These are phyloP conservation scores for Aurelia aurita DNA, from an alignment of 30 jellyfish, hydroid and myxozoan genomes.

Conservation along the genomic window DNA sequence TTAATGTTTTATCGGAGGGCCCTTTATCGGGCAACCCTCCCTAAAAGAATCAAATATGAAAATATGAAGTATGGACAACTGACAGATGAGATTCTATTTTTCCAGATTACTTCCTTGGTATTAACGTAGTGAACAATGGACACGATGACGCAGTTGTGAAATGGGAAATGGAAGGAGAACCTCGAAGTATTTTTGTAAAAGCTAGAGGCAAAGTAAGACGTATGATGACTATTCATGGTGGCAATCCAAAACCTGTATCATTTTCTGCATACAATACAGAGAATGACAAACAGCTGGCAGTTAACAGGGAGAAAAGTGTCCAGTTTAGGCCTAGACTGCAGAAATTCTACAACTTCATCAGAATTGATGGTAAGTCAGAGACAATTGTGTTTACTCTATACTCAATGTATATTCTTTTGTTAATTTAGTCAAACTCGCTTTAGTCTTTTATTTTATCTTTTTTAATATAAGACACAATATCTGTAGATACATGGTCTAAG, in stretches of 20 bases:
- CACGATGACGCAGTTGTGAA: neutral
- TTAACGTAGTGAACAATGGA: neutral
- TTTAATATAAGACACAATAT: no score
- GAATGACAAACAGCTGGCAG: constrained; percentile 1
- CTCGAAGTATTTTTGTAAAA: neutral
- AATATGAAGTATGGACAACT: no score
- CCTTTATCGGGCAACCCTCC: no score
- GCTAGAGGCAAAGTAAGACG: neutral
- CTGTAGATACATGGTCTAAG: no score
- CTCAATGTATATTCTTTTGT: no score
- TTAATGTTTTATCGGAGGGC: no score
- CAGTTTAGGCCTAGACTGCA: constrained; percentile 3
- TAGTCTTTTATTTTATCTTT: no score
- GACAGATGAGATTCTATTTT: neutral
- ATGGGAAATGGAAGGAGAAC: neutral
- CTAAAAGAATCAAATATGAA: no score
- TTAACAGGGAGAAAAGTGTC: constrained; percentile 6
- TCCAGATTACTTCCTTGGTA: neutral
- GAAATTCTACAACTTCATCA: neutral
- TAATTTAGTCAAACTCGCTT: no score
- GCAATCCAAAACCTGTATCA: neutral
- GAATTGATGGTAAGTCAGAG: constrained; percentile 10
- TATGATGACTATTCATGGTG: constrained; percentile 7
- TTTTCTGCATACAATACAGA: constrained; percentile 3
- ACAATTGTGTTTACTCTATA: neutral